These are phyloP conservation scores for Actenoides lindsayi DNA, from an alignment of 2,113 vertebrate species.

Conservation along the genomic window DNA sequence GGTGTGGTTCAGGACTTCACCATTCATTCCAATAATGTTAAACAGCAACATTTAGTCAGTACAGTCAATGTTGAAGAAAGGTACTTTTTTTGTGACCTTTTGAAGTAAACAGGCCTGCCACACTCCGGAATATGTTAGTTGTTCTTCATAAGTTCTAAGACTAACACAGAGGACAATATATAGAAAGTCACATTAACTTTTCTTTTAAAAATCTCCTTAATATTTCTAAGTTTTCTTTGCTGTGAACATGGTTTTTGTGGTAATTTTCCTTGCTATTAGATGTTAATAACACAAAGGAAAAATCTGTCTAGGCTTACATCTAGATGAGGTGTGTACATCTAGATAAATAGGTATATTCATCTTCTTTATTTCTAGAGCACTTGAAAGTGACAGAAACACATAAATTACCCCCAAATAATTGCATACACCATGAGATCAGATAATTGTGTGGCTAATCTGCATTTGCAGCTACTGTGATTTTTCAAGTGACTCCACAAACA, in stretches of 20 bases:
- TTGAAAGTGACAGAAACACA: background rate
- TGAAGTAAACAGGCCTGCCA: background rate
- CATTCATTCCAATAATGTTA: background rate
- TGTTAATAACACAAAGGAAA: background rate
- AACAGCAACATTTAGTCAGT: background rate
- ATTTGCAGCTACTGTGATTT: background rate
- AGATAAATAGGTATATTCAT: background rate
- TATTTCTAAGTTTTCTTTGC: background rate
- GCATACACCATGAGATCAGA: background rate
- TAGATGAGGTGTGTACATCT: background rate
- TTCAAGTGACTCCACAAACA: background rate
- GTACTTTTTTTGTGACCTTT: background rate
- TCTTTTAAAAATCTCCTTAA: background rate
- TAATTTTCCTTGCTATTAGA: background rate
- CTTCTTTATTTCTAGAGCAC: background rate
- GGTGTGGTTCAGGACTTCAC: background rate
- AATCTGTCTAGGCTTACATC: background rate
- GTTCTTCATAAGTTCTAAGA: background rate
- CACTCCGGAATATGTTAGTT: background rate
- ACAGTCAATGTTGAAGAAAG: background rate
- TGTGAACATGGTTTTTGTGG: background rate
- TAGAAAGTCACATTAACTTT: background rate
- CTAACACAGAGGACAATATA: background rate
- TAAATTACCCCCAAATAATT: background rate
- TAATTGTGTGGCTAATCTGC: background rate